These are phyloP conservation scores for Amphiprion clarkii DNA, from an alignment of 2,797 vertebrate species.

Conservation along the genomic window DNA sequence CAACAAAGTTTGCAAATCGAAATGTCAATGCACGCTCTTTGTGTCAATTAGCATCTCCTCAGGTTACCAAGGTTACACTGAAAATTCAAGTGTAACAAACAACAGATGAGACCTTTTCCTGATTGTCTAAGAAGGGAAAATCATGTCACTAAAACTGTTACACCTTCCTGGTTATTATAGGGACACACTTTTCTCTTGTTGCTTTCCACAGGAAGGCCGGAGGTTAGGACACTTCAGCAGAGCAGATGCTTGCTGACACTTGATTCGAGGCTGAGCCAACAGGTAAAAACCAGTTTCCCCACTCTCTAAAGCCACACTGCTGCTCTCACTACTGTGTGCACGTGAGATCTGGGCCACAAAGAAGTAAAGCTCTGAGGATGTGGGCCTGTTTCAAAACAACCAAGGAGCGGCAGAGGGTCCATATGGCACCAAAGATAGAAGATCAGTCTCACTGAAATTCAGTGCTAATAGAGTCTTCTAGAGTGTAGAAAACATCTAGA, in stretches of 20 bases:
- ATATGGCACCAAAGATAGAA: constrained; percentile 56
- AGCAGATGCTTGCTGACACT: constrained; percentile 1
- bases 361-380: constrained; percentile 54
- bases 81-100: constrained; percentile 47
- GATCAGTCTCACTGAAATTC: constrained; percentile 61
- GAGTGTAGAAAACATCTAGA: constrained; percentile 37
- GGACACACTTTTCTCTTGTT: constrained; percentile 16
- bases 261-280: constrained; percentile 9
- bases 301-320: constrained; percentile 1
- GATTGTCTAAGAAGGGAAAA: constrained; percentile 50
- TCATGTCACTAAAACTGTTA: constrained; percentile 25
- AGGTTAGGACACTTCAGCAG: constrained; percentile 40
- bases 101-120: constrained; percentile 48
- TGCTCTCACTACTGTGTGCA: constrained; percentile 22
- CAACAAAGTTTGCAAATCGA: constrained; percentile 24
- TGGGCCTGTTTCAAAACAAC: constrained; percentile 47
- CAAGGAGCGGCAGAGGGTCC: constrained; percentile 39
- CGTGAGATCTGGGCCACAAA: constrained; percentile 60
- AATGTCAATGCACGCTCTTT: not conserved
- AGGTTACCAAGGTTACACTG: constrained; percentile 24
- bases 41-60: constrained; percentile 21
- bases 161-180: constrained; percentile 9
- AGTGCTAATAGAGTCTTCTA: constrained; percentile 37
- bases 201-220: constrained; percentile 31
- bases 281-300: constrained; percentile 14